Conservation (phyloP, 2,888 invertebrate genomes). For the Lepidochrysops patricia region DNA sequence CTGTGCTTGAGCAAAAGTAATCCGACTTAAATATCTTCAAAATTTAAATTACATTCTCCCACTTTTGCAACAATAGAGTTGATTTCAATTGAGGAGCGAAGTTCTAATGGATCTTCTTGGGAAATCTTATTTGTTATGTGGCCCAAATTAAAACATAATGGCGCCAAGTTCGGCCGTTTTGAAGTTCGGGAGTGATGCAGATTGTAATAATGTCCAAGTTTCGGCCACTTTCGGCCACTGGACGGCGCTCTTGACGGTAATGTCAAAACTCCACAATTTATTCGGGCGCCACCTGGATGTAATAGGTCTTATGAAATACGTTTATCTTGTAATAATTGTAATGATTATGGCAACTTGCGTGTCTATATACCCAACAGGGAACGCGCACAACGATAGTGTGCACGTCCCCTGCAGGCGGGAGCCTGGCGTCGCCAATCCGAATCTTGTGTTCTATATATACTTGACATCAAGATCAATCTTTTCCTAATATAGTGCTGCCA, state of each 20-base stretch:
- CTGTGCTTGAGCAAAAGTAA: slow-evolving; percentile 41
- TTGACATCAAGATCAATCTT: too few species aligned
- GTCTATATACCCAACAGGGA: too few species aligned
- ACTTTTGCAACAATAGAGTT: slow-evolving; percentile 50
- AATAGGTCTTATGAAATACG: slow-evolving; percentile 1
- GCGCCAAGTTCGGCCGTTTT: slow-evolving; percentile 57
- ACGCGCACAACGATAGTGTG: too few species aligned
- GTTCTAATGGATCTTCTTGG: slow-evolving; percentile 33
- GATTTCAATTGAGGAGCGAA: slow-evolving; percentile 41
- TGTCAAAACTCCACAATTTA: slow-evolving; percentile 63
- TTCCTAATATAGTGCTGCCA: too few species aligned
- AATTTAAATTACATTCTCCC: slow-evolving; percentile 69
- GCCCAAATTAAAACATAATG: slow-evolving; percentile 63
- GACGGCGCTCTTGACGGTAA: slow-evolving; percentile 35
- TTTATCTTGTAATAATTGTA: neutral
- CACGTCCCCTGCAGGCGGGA: too few species aligned
- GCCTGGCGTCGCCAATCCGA: too few species aligned
- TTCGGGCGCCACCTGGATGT: slow-evolving; percentile 50
- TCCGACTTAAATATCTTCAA: slow-evolving; percentile 43
- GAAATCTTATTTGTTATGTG: slow-evolving; percentile 54
- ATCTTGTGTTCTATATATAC: too few species aligned
- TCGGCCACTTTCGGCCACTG: slow-evolving; percentile 31
- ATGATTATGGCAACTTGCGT: neutral
- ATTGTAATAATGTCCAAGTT: slow-evolving; percentile 67
- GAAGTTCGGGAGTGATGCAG: slow-evolving; percentile 51